Evolutionary conservation across 2,797 vertebrate genomes (phyloP).

Genomic region (Ataeniobius toweri): DNA sequence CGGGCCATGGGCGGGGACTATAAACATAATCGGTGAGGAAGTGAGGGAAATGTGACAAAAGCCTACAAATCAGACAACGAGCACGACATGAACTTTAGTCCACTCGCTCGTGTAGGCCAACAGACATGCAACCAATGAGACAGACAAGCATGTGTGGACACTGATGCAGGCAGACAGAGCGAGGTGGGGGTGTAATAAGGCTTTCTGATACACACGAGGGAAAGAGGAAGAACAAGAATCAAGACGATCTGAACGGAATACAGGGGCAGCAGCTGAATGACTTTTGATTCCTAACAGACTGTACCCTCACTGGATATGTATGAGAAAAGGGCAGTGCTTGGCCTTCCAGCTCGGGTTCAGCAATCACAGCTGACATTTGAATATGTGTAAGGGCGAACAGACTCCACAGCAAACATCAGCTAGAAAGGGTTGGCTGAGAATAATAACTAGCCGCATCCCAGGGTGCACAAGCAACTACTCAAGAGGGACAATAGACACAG

Average conservation of each 20-base stretch:
- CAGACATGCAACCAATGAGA: conserved; percentile 41
- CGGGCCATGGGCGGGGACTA: not conserved
- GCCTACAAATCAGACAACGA: conserved; percentile 30
- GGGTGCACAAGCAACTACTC: conserved; percentile 13
- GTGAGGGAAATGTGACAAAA: conserved; percentile 34
- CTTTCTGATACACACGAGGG: conserved; percentile 14
- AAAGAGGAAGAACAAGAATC: conserved; percentile 23
- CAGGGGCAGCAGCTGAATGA: conserved; percentile 21
- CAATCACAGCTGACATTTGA: conserved; percentile 71
- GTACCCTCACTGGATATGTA: conserved; percentile 37
- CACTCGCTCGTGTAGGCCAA: conserved; percentile 18
- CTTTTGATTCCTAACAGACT: conserved; percentile 48
- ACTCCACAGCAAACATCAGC: conserved; percentile 53
- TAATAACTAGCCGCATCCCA: conserved; percentile 40
- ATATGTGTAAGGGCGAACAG: conserved; percentile 54
- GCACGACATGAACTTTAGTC: conserved; percentile 44
- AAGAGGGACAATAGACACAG: conserved; percentile 17
- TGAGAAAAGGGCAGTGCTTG: conserved; percentile 63
- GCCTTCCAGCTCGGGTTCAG: conserved; percentile 60
- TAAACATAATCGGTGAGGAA: conserved; percentile 28
- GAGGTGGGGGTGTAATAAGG: conserved; percentile 35
- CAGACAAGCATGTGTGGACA: conserved; percentile 35
- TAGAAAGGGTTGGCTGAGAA: conserved; percentile 52
- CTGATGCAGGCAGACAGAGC: conserved; percentile 50
- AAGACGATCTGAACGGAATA: conserved; percentile 31